phyloP scores from a whole-genome alignment of 2,797 vertebrate genomes.

The Coranthus polyacanthus region DNA sequence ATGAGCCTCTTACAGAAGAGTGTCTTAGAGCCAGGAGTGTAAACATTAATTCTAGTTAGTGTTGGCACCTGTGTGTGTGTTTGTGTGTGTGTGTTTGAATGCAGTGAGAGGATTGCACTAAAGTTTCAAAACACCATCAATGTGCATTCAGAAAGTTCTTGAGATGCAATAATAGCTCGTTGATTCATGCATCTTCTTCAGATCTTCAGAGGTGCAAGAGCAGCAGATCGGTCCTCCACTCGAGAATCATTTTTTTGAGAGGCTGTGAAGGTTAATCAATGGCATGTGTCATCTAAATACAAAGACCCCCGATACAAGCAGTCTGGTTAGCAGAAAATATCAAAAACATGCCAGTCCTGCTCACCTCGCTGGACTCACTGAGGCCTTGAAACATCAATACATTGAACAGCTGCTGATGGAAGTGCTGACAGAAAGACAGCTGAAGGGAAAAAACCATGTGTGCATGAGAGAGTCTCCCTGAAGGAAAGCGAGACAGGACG shows the following conservation, averaged over 20 bases:
- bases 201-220: conserved; percentile 16
- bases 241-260: conserved; percentile 29
- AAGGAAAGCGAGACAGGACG: conserved; percentile 41
- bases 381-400: conserved; percentile 58
- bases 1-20: conserved; percentile 26
- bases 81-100: conserved; percentile 9
- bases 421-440: conserved; percentile 36
- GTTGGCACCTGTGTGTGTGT: conserved; percentile 31
- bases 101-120: conserved; percentile 8
- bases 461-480: conserved; percentile 15
- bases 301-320: conserved; percentile 50
- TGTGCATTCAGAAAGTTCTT: conserved; percentile 27
- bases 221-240: conserved; percentile 37
- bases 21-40: conserved; percentile 30
- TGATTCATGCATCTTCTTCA: conserved; percentile 11
- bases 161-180: neutral
- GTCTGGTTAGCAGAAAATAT: conserved; percentile 48
- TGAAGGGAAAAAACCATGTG: neutral
- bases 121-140: conserved; percentile 6
- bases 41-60: conserved; percentile 43
- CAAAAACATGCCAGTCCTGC: conserved; percentile 34
- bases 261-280: conserved; percentile 57
- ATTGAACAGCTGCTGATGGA: conserved; percentile 37
- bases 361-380: conserved; percentile 29
- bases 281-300: conserved; percentile 30